These are phyloP conservation scores for Troglohyphantes excavatus DNA, from an alignment of 2,888 invertebrate species.

Conservation along the genomic window DNA sequence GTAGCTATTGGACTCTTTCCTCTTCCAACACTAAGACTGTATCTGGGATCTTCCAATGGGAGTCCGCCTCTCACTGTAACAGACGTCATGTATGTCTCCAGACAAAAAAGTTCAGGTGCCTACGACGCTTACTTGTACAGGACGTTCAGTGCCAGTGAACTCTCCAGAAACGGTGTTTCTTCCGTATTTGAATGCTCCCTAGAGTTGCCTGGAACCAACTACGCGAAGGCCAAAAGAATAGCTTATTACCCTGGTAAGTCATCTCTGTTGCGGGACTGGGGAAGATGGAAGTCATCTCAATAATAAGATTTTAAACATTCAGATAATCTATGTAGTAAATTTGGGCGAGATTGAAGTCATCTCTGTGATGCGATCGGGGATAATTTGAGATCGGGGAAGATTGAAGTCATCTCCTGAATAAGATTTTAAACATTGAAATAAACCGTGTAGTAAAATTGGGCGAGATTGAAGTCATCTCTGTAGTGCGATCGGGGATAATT, in stretches of 20 bases:
- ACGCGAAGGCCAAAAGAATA: constrained; percentile 75
- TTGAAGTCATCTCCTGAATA: too few species aligned
- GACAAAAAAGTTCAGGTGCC: constrained; percentile 40
- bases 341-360: too few species aligned
- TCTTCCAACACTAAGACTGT: constrained; percentile 47
- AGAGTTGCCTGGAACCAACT: constrained; percentile 75
- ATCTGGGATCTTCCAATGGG: constrained; percentile 39
- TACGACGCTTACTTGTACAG: constrained; percentile 62
- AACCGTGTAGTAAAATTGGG: too few species aligned
- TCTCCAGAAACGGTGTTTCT: constrained; percentile 49
- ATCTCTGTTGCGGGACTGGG: not conserved
- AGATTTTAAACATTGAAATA: too few species aligned
- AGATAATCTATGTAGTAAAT: too few species aligned
- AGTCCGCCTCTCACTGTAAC: constrained; percentile 31
- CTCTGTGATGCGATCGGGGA: too few species aligned
- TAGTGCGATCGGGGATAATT: too few species aligned
- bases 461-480: too few species aligned
- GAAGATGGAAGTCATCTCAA: too few species aligned
- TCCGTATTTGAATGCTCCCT: constrained; percentile 78
- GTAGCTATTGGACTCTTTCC: constrained; percentile 71
- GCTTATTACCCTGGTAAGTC: constrained; percentile 77
- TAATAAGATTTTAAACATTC: too few species aligned
- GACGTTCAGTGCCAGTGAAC: constrained; percentile 61
- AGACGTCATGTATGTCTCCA: constrained; percentile 20
- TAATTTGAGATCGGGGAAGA: too few species aligned